phyloP scores from a whole-genome alignment of 2,113 vertebrate species.

The Stigmatopora argus region DNA sequence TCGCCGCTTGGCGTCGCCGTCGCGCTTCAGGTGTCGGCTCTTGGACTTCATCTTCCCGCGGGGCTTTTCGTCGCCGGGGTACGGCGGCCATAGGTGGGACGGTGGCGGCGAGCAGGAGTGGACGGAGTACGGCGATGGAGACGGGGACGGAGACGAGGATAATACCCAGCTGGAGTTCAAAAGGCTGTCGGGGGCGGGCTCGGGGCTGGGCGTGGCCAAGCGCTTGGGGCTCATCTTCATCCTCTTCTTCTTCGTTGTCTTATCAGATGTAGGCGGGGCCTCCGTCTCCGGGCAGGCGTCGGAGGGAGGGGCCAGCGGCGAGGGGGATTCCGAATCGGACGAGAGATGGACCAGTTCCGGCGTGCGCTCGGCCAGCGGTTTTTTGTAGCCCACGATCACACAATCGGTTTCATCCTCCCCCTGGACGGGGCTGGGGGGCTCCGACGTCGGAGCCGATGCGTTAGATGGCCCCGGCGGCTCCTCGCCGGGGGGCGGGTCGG shows the following conservation, averaged over 20 bases:
- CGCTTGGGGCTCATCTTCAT: neutral
- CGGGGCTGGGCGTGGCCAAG: constrained; percentile 28
- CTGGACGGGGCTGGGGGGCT: constrained; percentile 61
- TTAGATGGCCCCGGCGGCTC: constrained; percentile 90
- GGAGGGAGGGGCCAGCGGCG: constrained; percentile 46
- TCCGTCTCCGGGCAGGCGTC: neutral
- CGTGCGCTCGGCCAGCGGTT: constrained; percentile 85
- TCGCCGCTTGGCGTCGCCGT: constrained; percentile 33
- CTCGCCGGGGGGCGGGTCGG: constrained; percentile 73
- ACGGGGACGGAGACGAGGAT: constrained; percentile 14
- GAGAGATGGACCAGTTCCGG: constrained; percentile 89
- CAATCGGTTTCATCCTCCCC: constrained; percentile 65
- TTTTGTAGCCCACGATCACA: constrained; percentile 87
- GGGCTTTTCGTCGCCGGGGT: constrained; percentile 45
- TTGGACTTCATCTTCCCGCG: constrained; percentile 66
- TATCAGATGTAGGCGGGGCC: neutral
- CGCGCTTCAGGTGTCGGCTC: constrained; percentile 58
- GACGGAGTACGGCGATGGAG: constrained; percentile 1
- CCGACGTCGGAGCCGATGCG: constrained; percentile 57
- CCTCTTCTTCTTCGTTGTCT: constrained; percentile 9
- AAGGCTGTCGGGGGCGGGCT: constrained; percentile 22
- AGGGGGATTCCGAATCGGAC: constrained; percentile 73
- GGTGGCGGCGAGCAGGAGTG: constrained; percentile 13
- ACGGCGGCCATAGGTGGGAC: neutral
- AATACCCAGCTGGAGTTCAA: constrained; percentile 24